These are phyloP conservation scores for Spicauda simplicius DNA, from an alignment of 2,888 invertebrate species.

Conservation along the genomic window DNA sequence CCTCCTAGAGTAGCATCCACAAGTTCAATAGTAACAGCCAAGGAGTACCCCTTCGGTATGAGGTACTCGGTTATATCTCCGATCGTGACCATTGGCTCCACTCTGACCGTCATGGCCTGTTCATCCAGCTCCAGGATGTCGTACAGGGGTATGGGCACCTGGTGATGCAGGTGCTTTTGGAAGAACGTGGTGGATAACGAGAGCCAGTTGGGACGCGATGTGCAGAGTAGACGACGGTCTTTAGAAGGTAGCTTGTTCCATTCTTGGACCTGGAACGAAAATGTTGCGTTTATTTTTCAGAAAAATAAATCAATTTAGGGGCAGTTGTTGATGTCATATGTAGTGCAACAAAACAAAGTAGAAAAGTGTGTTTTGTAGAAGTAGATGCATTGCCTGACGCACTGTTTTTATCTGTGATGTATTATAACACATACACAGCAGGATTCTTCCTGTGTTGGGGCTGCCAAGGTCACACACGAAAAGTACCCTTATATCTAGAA, in stretches of 20 bases:
- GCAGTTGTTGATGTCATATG: no score
- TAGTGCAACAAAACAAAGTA: no score
- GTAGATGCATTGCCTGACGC: no score
- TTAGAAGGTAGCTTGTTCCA: conserved; percentile 78
- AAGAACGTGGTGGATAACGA: conserved; percentile 88
- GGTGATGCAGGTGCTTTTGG: conserved; percentile 86
- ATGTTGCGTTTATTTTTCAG: conserved; percentile 11
- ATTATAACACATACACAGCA: no score
- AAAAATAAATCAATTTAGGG: no score
- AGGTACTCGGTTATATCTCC: conserved; percentile 87
- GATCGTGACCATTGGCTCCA: conserved; percentile 88
- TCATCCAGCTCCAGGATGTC: conserved; percentile 86
- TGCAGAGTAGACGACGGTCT: conserved; percentile 85
- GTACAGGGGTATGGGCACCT: conserved; percentile 86
- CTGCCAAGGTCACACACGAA: no score
- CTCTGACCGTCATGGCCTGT: conserved; percentile 82
- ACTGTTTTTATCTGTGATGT: no score
- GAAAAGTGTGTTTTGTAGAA: no score
- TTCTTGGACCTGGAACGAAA: conserved; percentile 67
- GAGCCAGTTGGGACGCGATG: conserved; percentile 88
- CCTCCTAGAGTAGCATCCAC: conserved; percentile 88
- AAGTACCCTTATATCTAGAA: no score
- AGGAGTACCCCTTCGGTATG: conserved; percentile 87
- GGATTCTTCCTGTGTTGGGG: no score
- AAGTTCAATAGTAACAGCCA: conserved; percentile 88